These are phyloP conservation scores for Eurypyga helias DNA, from an alignment of 2,113 vertebrate genomes.

Conservation along the genomic window DNA sequence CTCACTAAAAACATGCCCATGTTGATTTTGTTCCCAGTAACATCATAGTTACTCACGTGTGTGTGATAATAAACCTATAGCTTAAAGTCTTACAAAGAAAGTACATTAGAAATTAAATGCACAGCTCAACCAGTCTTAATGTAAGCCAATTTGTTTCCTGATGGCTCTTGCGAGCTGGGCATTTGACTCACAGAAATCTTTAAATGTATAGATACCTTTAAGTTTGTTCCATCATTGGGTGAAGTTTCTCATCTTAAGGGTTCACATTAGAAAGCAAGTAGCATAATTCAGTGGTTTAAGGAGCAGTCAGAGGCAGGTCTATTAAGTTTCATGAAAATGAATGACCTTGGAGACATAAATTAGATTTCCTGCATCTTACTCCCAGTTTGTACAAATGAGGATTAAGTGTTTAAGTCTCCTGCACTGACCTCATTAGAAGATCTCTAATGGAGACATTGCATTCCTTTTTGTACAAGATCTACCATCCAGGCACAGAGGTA, in stretches of 20 bases:
- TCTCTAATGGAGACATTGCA: background rate
- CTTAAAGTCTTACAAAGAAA: background rate
- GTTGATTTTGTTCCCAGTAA: background rate
- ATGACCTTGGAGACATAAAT: slow-evolving; percentile 61
- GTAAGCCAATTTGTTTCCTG: background rate
- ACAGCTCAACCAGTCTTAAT: background rate
- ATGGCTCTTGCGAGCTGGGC: background rate
- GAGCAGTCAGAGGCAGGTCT: slow-evolving; percentile 44
- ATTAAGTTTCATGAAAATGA: slow-evolving; percentile 59
- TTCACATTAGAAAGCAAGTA: background rate
- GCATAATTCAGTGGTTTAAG: slow-evolving; percentile 48
- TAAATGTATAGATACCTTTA: background rate
- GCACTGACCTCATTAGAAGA: slow-evolving; percentile 3
- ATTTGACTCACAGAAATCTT: background rate
- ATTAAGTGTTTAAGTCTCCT: slow-evolving; percentile 53
- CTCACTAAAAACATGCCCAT: background rate
- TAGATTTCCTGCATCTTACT: slow-evolving; percentile 50
- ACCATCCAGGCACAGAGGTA: background rate
- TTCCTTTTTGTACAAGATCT: background rate
- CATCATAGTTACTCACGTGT: background rate
- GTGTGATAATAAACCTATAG: background rate
- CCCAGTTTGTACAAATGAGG: slow-evolving; percentile 46
- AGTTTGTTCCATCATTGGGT: background rate
- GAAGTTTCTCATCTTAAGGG: background rate
- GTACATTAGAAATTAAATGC: background rate